Base-by-base conservation (phyloP, 2,113 vertebrate species). In the Oreotragus oreotragus region DNA sequence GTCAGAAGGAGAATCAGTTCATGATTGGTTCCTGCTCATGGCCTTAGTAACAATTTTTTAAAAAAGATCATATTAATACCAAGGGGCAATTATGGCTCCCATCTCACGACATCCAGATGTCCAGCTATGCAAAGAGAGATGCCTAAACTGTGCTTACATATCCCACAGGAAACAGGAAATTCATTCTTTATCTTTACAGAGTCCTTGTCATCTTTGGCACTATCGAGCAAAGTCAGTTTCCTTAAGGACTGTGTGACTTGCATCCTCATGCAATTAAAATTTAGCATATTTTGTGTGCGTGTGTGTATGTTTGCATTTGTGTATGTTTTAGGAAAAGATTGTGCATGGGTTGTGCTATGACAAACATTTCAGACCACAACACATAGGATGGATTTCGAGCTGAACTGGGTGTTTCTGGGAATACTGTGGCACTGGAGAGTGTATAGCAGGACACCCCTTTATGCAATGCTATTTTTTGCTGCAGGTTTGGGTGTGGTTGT, bases 71-170 rank as follows among this genome's bases (percentile, higher is more conserved):
- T 86, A 73, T 53, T 79, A 51, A 80, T 66, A 81, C 47, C 30
- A 70, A 83, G 86, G 57, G 33, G 12, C 12, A 90, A 45, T 66
- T 76, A 49, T 53, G 64, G 45, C n/a, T 89, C 27, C 76, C 43
- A 70, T 43, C 45, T 91, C 85, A 96, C 36, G 30, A 73, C 49
- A 95, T 90, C 87, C 94, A 88, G 51, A 97, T 90, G 80, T 96
- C 62, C 51, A 95, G n/a, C 45, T 93, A 5, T 83, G 92, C 91
- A 73, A 53, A 94, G 23, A 64, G 80, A 90, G 85, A 53, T 60
- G 19, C 45, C 12, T 88, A 45, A 87, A 25, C n/a, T 92, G 73
- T 76, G 92, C 87, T 23, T 76, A 57, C 3, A 1, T 39, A 53
- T 81, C 64, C 33, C 47, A 13, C 2, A 66, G 43, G 84, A 33